Base-by-base conservation (phyloP, 2,888 invertebrate species). In the Acrobasis repandana region DNA sequence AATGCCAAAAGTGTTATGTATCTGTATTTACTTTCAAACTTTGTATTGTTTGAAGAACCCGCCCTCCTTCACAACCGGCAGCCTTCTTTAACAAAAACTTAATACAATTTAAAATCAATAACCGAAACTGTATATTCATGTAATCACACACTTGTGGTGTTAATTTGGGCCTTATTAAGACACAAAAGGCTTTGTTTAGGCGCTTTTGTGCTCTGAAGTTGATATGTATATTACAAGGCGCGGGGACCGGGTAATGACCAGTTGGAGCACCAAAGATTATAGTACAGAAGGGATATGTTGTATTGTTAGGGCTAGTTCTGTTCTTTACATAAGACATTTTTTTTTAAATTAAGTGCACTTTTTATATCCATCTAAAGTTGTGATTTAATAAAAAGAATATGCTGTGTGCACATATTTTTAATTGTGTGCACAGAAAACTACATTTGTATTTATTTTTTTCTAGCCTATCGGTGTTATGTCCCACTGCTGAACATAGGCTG, bases 201-300 rank as follows among this genome's bases (percentile, higher is more conserved):
- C 65, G 64, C 57, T 71, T 76, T 77, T 80, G 83, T 79, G 75
- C 61, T 77, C 82, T 82, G 83, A 85, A 81, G 82, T 75, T 80
- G 86, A 86, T 86, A 85, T 80, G 83, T 82, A 82, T 84, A 85
- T 86, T 86, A 83, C 73, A 79, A 73, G 80, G 73, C 72, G 67
- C 67, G 66, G 71, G 73, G 60, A 70, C 67, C 67, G 67, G 71
- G 62, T 82, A 83, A 78, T 77, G 65, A 74, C 69, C 69, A 76
- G 63, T 52, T 54, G 15, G 38, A 2, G 14, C 6, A 18, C 9
- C 54, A 54, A 38, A 54, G 54, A 54, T 11, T 54, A 54, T 8
- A 0, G 14, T 16, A 38, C 11, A 54, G 54, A 54, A 20, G 18
- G 14, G 38, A 54, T 38, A 43, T 6, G 2, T n/a, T 14, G 0